Conservation (phyloP, 1,140 invertebrate species). For the Potamilus streckersoni region DNA sequence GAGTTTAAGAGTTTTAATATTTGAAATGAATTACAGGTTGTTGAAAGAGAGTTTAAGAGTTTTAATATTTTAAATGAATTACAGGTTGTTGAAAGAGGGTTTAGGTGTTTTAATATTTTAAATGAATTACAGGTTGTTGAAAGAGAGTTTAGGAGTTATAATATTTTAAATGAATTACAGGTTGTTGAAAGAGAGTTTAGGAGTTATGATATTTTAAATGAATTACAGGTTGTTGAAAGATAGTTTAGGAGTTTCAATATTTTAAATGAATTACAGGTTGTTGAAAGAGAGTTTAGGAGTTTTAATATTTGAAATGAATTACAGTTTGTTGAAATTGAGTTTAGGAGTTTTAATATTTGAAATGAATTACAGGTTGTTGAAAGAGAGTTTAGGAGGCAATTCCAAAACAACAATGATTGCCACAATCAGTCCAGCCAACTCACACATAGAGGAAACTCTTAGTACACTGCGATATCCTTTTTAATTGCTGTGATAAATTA, state of each 20-base stretch:
- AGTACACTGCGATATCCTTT: conserved; percentile 82
- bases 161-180: conserved; percentile 70
- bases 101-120: no score
- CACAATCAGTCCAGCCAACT: conserved; percentile 77
- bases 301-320: no score
- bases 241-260: conserved; percentile 91
- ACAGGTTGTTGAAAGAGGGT: conserved; percentile 87
- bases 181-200: conserved; percentile 89
- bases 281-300: conserved; percentile 93
- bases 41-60: conserved; percentile 93
- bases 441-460: conserved; percentile 84
- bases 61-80: no score
- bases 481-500: not conserved
- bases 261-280: no score
- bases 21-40: no score
- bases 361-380: conserved; percentile 75
- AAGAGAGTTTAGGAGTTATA: conserved; percentile 93
- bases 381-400: conserved; percentile 94
- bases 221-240: conserved; percentile 86
- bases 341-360: conserved; percentile 81
- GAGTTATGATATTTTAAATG: no score
- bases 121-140: conserved; percentile 81
- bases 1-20: conserved; percentile 91
- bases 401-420: conserved; percentile 94
- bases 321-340: conserved; percentile 87